Base-by-base conservation (phyloP, 2,797 vertebrate species). In the Sarcoramphus papa region DNA sequence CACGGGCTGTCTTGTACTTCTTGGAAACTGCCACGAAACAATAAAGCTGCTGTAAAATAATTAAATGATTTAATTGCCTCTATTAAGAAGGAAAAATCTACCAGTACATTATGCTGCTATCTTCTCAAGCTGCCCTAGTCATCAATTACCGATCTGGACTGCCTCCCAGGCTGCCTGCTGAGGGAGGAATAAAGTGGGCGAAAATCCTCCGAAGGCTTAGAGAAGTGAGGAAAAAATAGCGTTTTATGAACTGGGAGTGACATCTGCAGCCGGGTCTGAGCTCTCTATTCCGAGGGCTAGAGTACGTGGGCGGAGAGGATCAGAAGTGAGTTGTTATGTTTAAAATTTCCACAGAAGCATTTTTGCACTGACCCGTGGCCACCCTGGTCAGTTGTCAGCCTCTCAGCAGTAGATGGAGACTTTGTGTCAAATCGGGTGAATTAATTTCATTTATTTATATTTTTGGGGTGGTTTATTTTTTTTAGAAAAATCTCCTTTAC, bases 1-100 rank as follows among this genome's bases (percentile, higher is more conserved):
- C 75, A 31, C 1, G 2, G 77, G 33, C 63, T 67, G 51, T 40
- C 35, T 60, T 12, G 3, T 59, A 7, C 74, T 89, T 60, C 80
- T 77, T 77, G 56, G 86, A 87, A 95, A 84, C 60, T 64, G 67
- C 51, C 9, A 4, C 7, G 43, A 91, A 85, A 77, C 43, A 45
- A 35, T 88, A 92, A 88, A 88, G 33, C 83, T 51, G 68, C 93
- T 91, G 68, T 89, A 89, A 95, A 94, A 65, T 89, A 92, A 95
- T 93, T 85, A 73, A 81, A 85, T 68, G 4, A 31, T 83, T 91
- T 85, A 74, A 93, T 89, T 95, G 84, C 77, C 45, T 87, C 90
- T 79, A 54, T 82, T 91, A 80, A 76, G 92, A 93, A 53, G 37
- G 60, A 70, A 73, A 86, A 77, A 67, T 60, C 51, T 90, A 48